Conservation (phyloP, 2,888 invertebrate species). For the Lepeophtheirus nordmannii region DNA sequence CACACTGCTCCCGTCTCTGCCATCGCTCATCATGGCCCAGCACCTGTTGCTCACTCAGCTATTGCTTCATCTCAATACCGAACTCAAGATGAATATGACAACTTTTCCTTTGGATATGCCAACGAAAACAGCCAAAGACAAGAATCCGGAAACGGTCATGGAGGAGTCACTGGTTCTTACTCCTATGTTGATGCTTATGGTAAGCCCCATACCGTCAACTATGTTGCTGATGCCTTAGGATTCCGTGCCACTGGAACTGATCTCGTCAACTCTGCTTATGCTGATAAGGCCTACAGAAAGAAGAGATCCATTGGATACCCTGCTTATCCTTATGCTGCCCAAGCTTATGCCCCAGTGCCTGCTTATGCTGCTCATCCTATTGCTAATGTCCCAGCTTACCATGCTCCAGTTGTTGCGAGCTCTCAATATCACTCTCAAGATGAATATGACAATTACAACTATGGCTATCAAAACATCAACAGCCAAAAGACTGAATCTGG, state of each 20-base stretch:
- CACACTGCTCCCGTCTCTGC: not conserved
- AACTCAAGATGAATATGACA: conserved; percentile 7
- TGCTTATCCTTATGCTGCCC: not conserved
- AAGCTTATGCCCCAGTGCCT: not conserved
- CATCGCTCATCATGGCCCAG: not conserved
- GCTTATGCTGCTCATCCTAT: not conserved
- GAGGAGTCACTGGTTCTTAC: conserved; percentile 9
- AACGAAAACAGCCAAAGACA: not conserved
- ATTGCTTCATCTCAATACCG: not conserved
- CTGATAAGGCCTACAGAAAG: not conserved
- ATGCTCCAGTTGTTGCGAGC: not conserved
- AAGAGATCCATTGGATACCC: not conserved
- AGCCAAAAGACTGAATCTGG: not conserved
- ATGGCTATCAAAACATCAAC: conserved; percentile 10
- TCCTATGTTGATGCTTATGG: conserved; percentile 9
- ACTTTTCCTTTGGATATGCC: not conserved
- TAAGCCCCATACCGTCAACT: not conserved
- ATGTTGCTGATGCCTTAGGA: not conserved
- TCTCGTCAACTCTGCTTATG: not conserved
- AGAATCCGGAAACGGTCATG: not conserved
- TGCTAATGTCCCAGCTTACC: not conserved
- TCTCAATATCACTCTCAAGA: conserved; percentile 10
- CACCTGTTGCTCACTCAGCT: no score
- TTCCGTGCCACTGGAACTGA: not conserved
- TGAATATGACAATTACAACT: conserved; percentile 8